Evolutionary conservation across 2,113 vertebrate species (phyloP).

Genomic region (Micronycteris hirsuta): DNA sequence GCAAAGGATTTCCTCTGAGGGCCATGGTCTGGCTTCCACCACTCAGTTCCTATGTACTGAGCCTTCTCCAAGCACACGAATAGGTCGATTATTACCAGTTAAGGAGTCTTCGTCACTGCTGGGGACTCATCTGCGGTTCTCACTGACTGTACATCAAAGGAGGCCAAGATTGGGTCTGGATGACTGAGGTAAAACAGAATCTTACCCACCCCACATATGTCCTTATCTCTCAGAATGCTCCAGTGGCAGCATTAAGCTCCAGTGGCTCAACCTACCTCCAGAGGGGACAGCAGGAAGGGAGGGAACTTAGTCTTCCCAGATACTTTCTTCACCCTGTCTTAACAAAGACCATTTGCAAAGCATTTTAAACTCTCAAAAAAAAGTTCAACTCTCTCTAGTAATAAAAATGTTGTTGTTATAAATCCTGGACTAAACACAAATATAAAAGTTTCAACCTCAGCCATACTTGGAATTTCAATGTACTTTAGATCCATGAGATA

Average conservation of each 20-base stretch:
- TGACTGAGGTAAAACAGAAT: background rate
- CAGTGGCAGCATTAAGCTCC: no score
- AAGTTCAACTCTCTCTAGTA: background rate
- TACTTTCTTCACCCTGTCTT: background rate
- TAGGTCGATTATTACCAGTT: background rate
- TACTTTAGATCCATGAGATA: background rate
- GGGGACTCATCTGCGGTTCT: background rate
- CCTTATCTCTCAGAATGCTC: background rate
- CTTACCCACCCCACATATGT: background rate
- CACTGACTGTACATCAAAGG: background rate
- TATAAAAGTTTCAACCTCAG: conserved; percentile 40
- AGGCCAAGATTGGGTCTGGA: background rate
- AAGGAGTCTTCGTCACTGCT: background rate
- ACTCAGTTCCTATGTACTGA: background rate
- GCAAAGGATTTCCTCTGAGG: background rate
- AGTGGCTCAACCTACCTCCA: background rate
- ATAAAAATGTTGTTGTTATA: conserved; percentile 19
- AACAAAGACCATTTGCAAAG: background rate
- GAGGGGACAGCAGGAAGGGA: background rate
- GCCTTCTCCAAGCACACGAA: background rate
- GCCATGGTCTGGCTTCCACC: background rate
- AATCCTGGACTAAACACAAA: background rate
- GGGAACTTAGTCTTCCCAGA: background rate
- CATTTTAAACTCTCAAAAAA: background rate
- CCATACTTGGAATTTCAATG: background rate